Evolutionary conservation across 2,797 vertebrate species (phyloP), one percentile per base, ranked within the genome.

Genomic region (Coendou prehensilis): DNA sequence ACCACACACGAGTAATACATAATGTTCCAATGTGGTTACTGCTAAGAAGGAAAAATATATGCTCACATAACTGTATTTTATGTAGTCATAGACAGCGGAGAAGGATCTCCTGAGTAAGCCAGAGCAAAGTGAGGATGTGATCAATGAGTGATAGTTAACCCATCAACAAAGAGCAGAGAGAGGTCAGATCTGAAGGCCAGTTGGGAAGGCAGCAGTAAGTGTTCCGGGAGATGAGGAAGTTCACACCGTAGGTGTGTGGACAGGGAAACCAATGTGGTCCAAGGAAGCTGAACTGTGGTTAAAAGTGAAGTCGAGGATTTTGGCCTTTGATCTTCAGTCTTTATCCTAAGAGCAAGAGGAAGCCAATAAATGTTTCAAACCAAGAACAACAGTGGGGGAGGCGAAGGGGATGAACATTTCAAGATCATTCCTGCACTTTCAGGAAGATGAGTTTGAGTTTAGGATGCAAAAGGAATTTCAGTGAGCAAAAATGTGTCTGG

Each of bases 231-330:
- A 9, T 9, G 9, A 59, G 17, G 9, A 85, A 37, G 33, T 20
- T 56, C 45, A 37, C 10, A 17, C 37, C 2, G 0, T 7, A 26
- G 41, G 5, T 22, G 6, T 3, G 10, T 5, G 2, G 20, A 23
- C 2, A 5, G n/a, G 22, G 9, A 37, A 11, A 20, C 30, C 50
- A 47, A 7, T 2, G 30, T 10, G 15, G 18, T n/a, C 1, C 22
- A 20, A 82, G 57, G 91, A 28, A 20, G 7, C 22, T 14, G 33
- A n/a, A 2, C 3, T 52, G 10, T 6, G 22, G 8, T 67, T 64
- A 71, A 9, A 37, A 63, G 1, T 47, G 0, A 9, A 20, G 10
- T 33, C 28, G 37, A 37, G 23, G 14, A 52, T 33, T 76, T 45
- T 33, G 2, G n/a, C 47, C 61, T 80, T 87, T 82, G n/a, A 71